Evolutionary conservation across 2,797 vertebrate genomes (phyloP), one percentile per base, ranked within the genome.

Genomic region (Zalophus californianus): DNA sequence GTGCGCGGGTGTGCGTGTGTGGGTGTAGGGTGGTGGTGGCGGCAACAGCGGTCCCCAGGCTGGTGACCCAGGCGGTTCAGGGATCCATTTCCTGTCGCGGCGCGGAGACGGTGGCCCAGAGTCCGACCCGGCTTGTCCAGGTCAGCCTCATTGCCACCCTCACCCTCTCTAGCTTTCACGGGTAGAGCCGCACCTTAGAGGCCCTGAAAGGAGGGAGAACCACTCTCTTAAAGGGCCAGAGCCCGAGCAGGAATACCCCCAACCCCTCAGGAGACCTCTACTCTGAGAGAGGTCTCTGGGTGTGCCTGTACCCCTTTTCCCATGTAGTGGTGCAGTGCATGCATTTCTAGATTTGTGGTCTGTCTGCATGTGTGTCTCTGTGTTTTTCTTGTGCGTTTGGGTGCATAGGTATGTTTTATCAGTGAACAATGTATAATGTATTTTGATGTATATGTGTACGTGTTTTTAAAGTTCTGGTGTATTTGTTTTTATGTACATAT

Each of bases 171-270:
- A 15, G 44, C 56, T 60, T 66, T 11, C 3, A 10, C 0, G 5
- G 7, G 8, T 35, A 29, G 72, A 90, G 21, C 70, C n/a, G 44
- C 66, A 54, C 82, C 87, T 95, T 72, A 70, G 90, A 92, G 78
- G 62, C 90, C 44, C 41, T 25, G 41, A 78, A 87, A 77, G 27
- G 66, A 68, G 58, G 56, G 29, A 94, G 72, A 73, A 38, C 50
- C 84, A 86, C 80, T 93, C 77, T 96, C 84, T 97, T 95, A 96
- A 97, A 96, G 96, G 83, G 60, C 89, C 80, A 94, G 93, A 10
- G 15, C 48, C 44, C n/a, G 1, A 15, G 50, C n/a, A 78, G 82
- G 48, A 92, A 85, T 72, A 32, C 48, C 38, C 29, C 27, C 15
- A 2, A 2, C 44, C 4, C 29, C 78, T 79, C 32, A 12, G 70